Evolutionary conservation across 2,888 invertebrate species (phyloP), one percentile per base, ranked within the genome.

Genomic region (Dicranocentrus wangi): DNA sequence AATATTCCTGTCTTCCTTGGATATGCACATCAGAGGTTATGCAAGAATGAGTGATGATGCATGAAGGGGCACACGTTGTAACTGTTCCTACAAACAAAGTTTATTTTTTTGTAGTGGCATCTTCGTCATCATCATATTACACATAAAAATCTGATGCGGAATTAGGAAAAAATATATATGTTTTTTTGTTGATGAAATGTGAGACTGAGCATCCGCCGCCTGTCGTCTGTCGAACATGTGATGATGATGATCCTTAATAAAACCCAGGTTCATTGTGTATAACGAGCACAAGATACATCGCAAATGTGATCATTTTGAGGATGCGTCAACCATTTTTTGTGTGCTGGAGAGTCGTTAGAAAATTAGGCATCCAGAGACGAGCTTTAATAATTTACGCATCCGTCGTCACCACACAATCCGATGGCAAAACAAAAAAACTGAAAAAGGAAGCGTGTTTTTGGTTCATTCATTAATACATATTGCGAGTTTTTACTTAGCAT

Each of bases 191-290:
- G 3, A 3, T 51, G 51, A 51, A 51, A 51, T 51, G 51, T 51
- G 51, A 51, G 10, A 10, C 51, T n/a, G n/a, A 7, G 51, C 51
- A 51, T 51, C 51, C 51, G 51, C 51, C 51, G 51, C 51, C 5
- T 17, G 51, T 8, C 51, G n/a, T 17, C 51, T 51, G 51, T 51
- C 51, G 51, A 51, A 51, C 51, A 51, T 51, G 51, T 51, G 51
- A 51, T 51, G 17, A 39, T 39, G 8, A 8, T 39, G 7, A 7
- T 39, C 39, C 8, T 7, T 39, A 39, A 13, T 39, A 39, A 39
- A 39, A 39, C 39, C 39, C 8, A 8, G 13, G 13, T 39, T 8
- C 13, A 39, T 39, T 39, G 7, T 39, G 7, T n/a, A n/a, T n/a
- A n/a, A n/a, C n/a, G 13, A 39, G 39, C 8, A 39, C 13, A 8